A percentile compares a stretch with the other conserved stretches of the same genome.
These are phyloP conservation scores for Dryadula phaetusa DNA, from an alignment of 2,888 invertebrate species.

Conservation along the genomic window DNA sequence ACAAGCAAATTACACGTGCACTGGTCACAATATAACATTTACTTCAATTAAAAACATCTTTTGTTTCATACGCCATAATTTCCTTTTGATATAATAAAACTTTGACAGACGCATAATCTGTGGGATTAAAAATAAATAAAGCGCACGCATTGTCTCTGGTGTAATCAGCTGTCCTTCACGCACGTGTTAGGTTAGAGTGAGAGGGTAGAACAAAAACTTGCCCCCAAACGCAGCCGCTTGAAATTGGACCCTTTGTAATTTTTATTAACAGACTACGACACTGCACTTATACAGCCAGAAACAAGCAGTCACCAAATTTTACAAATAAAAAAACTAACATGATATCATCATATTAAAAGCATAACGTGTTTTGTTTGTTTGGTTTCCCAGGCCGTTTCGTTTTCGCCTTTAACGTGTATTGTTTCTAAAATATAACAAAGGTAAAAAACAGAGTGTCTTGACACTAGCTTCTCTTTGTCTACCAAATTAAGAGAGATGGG, in stretches of 20 bases:
- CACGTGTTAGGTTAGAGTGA: conserved; percentile 35
- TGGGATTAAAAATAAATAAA: conserved; percentile 45
- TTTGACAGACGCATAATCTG: conserved; percentile 44
- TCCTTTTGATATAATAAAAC: conserved; percentile 35
- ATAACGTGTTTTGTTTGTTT: no score
- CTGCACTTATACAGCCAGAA: conserved; percentile 27
- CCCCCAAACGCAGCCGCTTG: conserved; percentile 37
- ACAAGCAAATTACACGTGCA: not conserved
- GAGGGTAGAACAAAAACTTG: conserved; percentile 37
- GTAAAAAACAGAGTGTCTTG: no score
- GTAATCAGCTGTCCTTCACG: conserved; percentile 40
- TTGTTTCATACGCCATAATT: not conserved
- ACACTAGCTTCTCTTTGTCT: no score
- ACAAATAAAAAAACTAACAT: not conserved
- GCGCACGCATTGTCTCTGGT: conserved; percentile 43
- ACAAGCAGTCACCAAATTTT: not conserved
- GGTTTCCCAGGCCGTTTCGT: no score
- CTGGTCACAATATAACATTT: not conserved
- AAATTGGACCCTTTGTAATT: conserved; percentile 43
- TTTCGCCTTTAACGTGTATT: no score
- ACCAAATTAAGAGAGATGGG: no score
- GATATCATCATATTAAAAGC: not conserved
- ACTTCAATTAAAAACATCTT: conserved; percentile 8
- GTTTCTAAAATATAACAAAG: no score
- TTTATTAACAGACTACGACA: conserved; percentile 37